Evolutionary conservation across 1,140 invertebrate genomes (phyloP), one percentile per base, ranked within the genome.

Genomic region (Teleopsis dalmanni): DNA sequence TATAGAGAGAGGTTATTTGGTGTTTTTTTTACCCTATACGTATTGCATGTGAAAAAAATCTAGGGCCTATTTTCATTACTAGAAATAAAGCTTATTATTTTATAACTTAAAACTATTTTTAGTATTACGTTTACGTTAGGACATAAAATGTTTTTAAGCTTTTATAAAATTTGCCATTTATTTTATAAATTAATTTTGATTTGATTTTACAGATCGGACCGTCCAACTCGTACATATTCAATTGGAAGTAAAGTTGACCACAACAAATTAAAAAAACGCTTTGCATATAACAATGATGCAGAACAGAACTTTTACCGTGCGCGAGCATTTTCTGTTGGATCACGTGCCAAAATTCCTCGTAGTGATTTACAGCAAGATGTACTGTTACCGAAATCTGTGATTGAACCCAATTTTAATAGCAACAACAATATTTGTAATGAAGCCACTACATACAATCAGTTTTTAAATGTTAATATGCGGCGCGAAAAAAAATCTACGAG

Each of bases 221-320:
- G 86, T 47, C 84, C 83, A 21, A 75, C 78, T 33, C 77, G 91
- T 56, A 85, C 90, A 3, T 93, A 93, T 67, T 92, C 89, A 22
- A 85, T 94, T 37, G 91, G 91, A 7, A 91, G 87, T 22, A 79
- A 81, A 52, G 79, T 83, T n/a, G 80, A 84, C 51, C 73, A 72
- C 31, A 54, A 51, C n/a, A 65, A 64, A 48, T 46, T 56, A n/a
- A 57, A 62, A 37, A 57, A 62, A 37, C 60, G 57, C 48, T 55
- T 59, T 23, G 55, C 60, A 48, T 48, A 59, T 53, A 34, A 58
- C 11, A 59, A 61, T 55, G 58, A 68, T 43, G 37, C 57, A 2
- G 53, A 58, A 38, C 56, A 60, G 16, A 61, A 49, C 37, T 53
- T 51, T 29, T 65, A 69, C 25, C 67, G 84, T 37, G 78, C 79